Conservation (phyloP, 2,113 vertebrate species). For the Mirounga angustirostris region DNA sequence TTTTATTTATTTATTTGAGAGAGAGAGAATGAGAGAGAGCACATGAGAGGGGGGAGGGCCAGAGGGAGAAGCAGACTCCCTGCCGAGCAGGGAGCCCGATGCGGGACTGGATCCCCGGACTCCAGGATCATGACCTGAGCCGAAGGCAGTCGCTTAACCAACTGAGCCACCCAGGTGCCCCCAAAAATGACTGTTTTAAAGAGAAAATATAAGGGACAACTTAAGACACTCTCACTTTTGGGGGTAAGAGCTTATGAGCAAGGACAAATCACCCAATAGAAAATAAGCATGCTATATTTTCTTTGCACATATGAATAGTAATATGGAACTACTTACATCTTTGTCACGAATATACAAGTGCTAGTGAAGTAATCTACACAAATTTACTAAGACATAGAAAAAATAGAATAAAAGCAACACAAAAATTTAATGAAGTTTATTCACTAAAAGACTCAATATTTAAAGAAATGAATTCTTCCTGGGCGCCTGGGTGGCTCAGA, state of each 20-base stretch:
- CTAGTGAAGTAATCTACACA: neutral
- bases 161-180: too few species aligned
- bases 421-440: neutral
- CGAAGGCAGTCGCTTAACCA: too few species aligned
- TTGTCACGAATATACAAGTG: neutral
- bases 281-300: neutral
- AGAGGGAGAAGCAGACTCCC: too few species aligned
- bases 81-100: too few species aligned
- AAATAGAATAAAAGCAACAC: neutral
- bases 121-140: too few species aligned
- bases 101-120: too few species aligned
- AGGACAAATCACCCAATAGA: neutral
- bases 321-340: neutral
- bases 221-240: neutral
- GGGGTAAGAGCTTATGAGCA: neutral
- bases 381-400: neutral
- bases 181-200: neutral
- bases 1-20: too few species aligned
- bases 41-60: too few species aligned
- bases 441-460: neutral
- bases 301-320: neutral
- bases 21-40: too few species aligned
- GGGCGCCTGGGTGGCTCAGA: neutral
- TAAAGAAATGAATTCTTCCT: neutral
- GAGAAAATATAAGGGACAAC: neutral